Percentiles rank a stretch among this genome's conserved stretches.
phyloP scores from a whole-genome alignment of 2,797 vertebrate genomes.

The Spizella passerina region DNA sequence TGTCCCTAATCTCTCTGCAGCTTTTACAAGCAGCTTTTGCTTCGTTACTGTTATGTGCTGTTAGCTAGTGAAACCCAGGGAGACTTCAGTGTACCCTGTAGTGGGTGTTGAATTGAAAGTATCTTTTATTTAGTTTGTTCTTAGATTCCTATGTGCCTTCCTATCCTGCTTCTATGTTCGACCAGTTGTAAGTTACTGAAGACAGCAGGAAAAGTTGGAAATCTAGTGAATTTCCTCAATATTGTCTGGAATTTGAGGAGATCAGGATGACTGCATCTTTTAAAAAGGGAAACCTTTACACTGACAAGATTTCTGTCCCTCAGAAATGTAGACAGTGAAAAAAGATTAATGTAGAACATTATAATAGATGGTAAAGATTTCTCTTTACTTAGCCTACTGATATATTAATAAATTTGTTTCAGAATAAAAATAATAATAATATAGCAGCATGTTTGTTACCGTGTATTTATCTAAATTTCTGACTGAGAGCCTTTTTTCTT shows the following conservation, averaged over 20 bases:
- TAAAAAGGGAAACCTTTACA: background rate
- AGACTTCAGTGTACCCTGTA: background rate
- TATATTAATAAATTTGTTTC: background rate
- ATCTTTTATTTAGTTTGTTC: background rate
- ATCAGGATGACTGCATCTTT: background rate
- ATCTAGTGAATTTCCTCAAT: background rate
- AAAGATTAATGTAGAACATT: background rate
- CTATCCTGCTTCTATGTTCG: rapidly evolving
- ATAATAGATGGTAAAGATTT: background rate
- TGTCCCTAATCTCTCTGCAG: background rate
- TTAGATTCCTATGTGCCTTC: background rate
- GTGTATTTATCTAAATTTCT: background rate
- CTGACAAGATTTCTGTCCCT: background rate
- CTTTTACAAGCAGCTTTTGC: background rate
- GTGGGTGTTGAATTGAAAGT: background rate
- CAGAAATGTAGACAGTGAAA: background rate
- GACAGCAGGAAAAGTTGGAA: background rate
- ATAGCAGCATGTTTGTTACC: background rate
- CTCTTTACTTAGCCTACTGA: background rate
- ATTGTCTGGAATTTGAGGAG: background rate
- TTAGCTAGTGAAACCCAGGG: background rate
- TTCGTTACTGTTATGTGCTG: background rate
- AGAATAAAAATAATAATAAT: background rate
- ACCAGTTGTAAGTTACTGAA: background rate
- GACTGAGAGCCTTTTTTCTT: background rate